Evolutionary conservation across 2,888 invertebrate species (phyloP).

Genomic region (Thecophora atra): DNA sequence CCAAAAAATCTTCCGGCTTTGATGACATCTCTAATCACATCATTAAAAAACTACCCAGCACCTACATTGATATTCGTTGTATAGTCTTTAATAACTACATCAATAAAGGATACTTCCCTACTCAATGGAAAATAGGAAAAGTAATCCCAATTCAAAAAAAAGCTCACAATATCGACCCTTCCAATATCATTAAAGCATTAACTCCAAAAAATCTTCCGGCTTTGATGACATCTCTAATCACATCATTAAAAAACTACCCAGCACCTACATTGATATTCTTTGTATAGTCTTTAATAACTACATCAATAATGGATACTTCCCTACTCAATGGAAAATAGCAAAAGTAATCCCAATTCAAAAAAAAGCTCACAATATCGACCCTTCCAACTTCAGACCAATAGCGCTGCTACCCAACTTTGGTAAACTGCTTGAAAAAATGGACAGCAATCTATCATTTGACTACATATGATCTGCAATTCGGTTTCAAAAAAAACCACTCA

Average conservation of each 20-base stretch:
- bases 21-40: constrained; percentile 34
- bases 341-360: constrained; percentile 13
- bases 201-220: not conserved
- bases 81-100: constrained; percentile 36
- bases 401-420: too few relatives aligned
- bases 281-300: constrained; percentile 35
- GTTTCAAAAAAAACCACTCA: constrained; percentile 33
- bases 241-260: constrained; percentile 28
- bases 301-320: constrained; percentile 30
- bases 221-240: constrained; percentile 32
- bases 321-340: constrained; percentile 13
- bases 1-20: not conserved
- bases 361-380: not conserved
- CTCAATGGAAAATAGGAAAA: constrained; percentile 14
- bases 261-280: constrained; percentile 12
- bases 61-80: constrained; percentile 15
- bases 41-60: constrained; percentile 24
- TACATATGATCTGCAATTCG: constrained; percentile 26
- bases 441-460: not conserved
- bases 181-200: not conserved
- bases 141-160: constrained; percentile 3
- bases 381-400: too few relatives aligned
- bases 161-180: not conserved
- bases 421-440: too few relatives aligned
- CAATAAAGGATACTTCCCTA: constrained; percentile 30